Percentiles rank a stretch among this genome's conserved stretches.
phyloP scores from a whole-genome alignment of 2,797 vertebrate species.

The Limnodromus scolopaceus region DNA sequence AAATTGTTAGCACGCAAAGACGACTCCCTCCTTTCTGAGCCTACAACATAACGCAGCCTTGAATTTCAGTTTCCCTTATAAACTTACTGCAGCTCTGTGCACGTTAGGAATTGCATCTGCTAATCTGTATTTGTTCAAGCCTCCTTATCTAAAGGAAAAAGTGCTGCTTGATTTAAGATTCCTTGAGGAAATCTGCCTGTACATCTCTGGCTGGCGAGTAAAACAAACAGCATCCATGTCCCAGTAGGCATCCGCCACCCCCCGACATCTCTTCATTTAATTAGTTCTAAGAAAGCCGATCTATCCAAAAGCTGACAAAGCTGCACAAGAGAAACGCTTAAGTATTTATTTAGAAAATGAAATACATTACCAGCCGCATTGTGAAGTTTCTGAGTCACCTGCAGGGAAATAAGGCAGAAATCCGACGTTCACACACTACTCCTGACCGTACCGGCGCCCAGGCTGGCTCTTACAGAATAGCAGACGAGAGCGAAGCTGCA shows the following conservation, averaged over 20 bases:
- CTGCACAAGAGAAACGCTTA: neutral
- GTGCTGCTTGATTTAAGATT: conserved; percentile 12
- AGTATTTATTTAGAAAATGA: conserved; percentile 26
- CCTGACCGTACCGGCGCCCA: conserved; percentile 53
- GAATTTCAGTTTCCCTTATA: neutral
- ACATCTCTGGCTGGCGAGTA: conserved; percentile 33
- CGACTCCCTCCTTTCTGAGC: neutral
- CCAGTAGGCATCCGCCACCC: conserved; percentile 1
- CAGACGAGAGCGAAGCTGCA: conserved; percentile 54
- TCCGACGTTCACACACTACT: conserved; percentile 34
- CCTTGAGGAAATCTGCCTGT: conserved; percentile 4
- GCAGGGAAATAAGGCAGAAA: conserved; percentile 63
- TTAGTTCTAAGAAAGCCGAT: conserved; percentile 34
- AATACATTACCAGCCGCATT: conserved; percentile 84
- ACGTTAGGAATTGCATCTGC: neutral
- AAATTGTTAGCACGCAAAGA: neutral
- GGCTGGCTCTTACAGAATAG: conserved; percentile 51
- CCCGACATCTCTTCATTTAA: conserved; percentile 43
- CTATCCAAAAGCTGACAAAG: neutral
- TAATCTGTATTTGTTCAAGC: neutral
- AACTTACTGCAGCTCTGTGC: conserved; percentile 8
- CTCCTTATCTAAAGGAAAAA: neutral
- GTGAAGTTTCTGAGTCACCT: conserved; percentile 77
- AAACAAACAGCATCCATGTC: conserved; percentile 19
- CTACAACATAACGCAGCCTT: neutral